Evolutionary conservation across 1,140 invertebrate genomes (phyloP).

Genomic region (Littorina saxatilis): DNA sequence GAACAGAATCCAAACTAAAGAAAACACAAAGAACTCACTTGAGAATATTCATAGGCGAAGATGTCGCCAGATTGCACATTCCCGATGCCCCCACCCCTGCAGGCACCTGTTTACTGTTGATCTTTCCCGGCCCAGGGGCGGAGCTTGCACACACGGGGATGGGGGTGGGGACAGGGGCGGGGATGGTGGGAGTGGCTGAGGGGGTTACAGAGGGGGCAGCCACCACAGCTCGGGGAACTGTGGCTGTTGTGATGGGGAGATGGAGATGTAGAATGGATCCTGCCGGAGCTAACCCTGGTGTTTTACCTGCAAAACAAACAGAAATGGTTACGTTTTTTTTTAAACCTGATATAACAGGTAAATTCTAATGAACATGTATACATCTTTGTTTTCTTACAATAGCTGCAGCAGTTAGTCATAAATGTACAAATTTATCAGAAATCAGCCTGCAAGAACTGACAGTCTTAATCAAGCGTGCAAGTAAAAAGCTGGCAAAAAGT

Average conservation of each 20-base stretch:
- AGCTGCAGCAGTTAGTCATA: neutral
- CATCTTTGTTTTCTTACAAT: neutral
- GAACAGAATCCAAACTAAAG: neutral
- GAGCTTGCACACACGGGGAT: neutral
- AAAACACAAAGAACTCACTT: slow-evolving; percentile 28
- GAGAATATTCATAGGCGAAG: slow-evolving; percentile 36
- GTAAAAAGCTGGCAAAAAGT: neutral
- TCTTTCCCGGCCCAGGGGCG: slow-evolving; percentile 8
- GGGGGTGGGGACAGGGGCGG: neutral
- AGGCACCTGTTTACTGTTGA: slow-evolving; percentile 29
- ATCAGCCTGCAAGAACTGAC: neutral
- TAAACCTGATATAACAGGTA: neutral
- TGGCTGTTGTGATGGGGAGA: slow-evolving; percentile 61
- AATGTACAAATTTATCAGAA: neutral
- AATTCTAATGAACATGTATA: neutral
- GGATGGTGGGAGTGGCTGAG: slow-evolving; percentile 41
- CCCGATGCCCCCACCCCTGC: slow-evolving; percentile 8
- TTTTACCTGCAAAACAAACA: slow-evolving; percentile 57
- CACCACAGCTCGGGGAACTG: slow-evolving; percentile 39
- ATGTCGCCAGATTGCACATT: slow-evolving; percentile 2
- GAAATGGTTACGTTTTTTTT: neutral
- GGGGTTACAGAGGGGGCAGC: slow-evolving; percentile 27
- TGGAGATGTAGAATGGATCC: slow-evolving; percentile 73
- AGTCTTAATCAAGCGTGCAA: neutral
- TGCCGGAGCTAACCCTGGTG: slow-evolving; percentile 70